Evolutionary conservation across 2,888 invertebrate species (phyloP), one percentile per base, ranked within the genome.

Genomic region (Melinopterus prodromus): DNA sequence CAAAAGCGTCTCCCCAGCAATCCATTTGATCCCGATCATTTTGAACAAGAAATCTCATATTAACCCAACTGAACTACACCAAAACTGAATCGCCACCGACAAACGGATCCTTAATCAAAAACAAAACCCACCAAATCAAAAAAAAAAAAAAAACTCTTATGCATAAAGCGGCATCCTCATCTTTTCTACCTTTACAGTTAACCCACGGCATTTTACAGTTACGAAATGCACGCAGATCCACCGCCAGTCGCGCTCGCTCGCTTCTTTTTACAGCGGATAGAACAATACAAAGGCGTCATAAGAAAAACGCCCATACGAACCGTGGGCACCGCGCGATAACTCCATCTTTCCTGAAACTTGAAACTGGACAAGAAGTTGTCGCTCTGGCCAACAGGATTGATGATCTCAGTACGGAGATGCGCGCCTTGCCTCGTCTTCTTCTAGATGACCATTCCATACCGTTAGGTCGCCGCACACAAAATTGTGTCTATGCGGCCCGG

Each of bases 171-270:
- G 7, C 53, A 7, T 53, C 5, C 53, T 53, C 7, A 12, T 53
- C 53, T 9, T 9, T 53, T 53, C 53, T 12, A 53, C 53, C 53
- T 53, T 53, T 53, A 53, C 70, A 77, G 77, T 16, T 77, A 53
- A 77, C 77, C 77, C 71, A 77, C 77, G 77, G 35, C 77, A 16
- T 14, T 76, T 53, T 35, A 71, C 71, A 77, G 77, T 77, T 77
- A 70, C 77, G 77, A 77, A 77, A 77, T 15, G 71, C 77, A 37
- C 12, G 70, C 12, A 26, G 53, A 53, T 53, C 53, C 53, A 9
- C 53, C 53, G 53, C 53, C 53, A 9, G 53, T 53, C 7, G 53
- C 53, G 9, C 7, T 7, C 2, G 53, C 9, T 70, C 70, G 70
- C n/a, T 71, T 70, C 71, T 38, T 38, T 38, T 37, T 37, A 16